These are phyloP conservation scores for Nyctibius bracteatus DNA, from an alignment of 2,113 vertebrate genomes.

Conservation along the genomic window DNA sequence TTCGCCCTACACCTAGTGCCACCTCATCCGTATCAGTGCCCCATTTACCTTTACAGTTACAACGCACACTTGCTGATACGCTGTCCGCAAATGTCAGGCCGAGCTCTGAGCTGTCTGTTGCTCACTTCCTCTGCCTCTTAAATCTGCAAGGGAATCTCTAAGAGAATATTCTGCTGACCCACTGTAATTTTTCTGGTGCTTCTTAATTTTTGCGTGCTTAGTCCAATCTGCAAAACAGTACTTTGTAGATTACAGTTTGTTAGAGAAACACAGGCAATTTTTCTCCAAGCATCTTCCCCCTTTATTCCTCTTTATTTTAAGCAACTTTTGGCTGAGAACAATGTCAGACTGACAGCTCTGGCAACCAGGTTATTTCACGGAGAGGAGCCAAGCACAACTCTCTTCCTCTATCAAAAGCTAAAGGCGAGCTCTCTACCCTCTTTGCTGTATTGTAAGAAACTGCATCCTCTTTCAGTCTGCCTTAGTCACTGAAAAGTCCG, in stretches of 20 bases:
- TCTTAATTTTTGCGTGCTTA: background rate
- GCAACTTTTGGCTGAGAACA: background rate
- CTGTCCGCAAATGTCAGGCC: background rate
- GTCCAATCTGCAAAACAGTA: background rate
- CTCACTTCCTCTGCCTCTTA: background rate
- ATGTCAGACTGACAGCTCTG: background rate
- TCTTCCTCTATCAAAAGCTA: background rate
- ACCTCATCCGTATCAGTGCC: background rate
- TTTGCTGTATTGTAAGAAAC: background rate
- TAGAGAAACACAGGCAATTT: background rate
- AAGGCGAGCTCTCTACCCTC: background rate
- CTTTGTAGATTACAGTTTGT: background rate
- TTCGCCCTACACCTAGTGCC: background rate
- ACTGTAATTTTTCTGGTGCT: background rate
- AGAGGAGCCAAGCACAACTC: background rate
- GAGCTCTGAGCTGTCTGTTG: background rate
- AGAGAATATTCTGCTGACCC: conserved; percentile 3
- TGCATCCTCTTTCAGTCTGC: background rate
- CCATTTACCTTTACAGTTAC: conserved; percentile 13
- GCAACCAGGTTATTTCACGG: background rate
- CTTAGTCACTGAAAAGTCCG: background rate
- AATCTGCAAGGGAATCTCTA: background rate
- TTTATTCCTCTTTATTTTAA: background rate
- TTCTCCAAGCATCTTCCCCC: background rate
- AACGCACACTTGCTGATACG: background rate